These are phyloP conservation scores for Setipinna tenuifilis DNA, from an alignment of 2,797 vertebrate genomes.

Conservation along the genomic window DNA sequence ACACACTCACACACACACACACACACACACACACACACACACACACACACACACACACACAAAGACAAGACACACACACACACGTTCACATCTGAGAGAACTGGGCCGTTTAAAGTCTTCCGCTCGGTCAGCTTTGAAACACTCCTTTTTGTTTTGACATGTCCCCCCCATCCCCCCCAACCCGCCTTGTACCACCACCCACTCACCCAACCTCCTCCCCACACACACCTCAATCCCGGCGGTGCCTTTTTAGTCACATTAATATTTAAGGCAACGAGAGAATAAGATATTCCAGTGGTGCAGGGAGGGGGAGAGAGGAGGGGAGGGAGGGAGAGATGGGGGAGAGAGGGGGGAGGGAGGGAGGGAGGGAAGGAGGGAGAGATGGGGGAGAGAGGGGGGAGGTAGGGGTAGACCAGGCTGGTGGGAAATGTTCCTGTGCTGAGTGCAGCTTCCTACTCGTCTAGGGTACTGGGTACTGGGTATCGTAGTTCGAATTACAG, in stretches of 20 bases:
- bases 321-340: too few relatives aligned
- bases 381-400: neutral
- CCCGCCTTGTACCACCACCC: neutral
- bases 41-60: neutral
- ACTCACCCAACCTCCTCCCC: too few relatives aligned
- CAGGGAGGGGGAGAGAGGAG: neutral
- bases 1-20: neutral
- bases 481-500: too few relatives aligned
- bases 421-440: neutral
- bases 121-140: slow-evolving; percentile 18
- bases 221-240: neutral
- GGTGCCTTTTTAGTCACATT: slow-evolving; percentile 18
- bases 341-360: too few relatives aligned
- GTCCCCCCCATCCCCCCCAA: neutral
- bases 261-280: neutral
- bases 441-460: too few relatives aligned
- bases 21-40: neutral
- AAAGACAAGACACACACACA: slow-evolving; percentile 6
- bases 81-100: neutral
- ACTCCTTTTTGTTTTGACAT: slow-evolving; percentile 13
- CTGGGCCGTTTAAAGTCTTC: slow-evolving; percentile 14
- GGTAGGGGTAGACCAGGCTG: neutral
- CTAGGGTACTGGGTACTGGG: too few relatives aligned
- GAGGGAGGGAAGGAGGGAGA: too few relatives aligned
- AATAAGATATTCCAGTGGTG: slow-evolving; percentile 23